A percentile compares a stretch with the other conserved stretches of the same genome.
Evolutionary conservation across 2,797 vertebrate genomes (phyloP).

Genomic region (Furcifer pardalis): DNA sequence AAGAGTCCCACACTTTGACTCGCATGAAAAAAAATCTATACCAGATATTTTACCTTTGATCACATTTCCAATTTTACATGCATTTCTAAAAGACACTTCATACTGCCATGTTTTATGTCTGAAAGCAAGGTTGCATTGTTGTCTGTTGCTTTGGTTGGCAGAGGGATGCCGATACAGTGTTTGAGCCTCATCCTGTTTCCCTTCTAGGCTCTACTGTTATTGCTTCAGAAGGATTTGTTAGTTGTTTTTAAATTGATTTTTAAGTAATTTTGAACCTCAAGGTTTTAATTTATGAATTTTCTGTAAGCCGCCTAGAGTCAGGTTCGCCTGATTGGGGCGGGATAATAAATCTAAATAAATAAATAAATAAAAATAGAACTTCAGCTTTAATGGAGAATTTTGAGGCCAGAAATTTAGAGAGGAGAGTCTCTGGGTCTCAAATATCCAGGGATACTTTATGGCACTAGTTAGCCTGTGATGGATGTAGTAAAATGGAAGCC

Average conservation of each 20-base stretch:
- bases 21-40: neutral
- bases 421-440: too few relatives aligned
- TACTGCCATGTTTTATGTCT: neutral
- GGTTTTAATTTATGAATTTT: too few relatives aligned
- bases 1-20: neutral
- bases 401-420: neutral
- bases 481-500: neutral
- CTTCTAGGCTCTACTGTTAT: neutral
- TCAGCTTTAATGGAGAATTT: neutral
- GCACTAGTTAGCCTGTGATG: neutral
- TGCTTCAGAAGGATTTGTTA: neutral
- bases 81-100: neutral
- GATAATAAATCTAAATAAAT: too few relatives aligned
- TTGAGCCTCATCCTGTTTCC: neutral
- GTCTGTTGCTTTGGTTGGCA: neutral
- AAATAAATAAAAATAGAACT: neutral
- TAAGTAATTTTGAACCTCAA: too few relatives aligned
- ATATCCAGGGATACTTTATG: neutral
- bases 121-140: neutral
- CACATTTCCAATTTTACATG: neutral
- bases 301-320: too few relatives aligned
- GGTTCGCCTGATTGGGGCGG: too few relatives aligned
- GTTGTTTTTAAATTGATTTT: too few relatives aligned
- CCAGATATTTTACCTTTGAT: constrained; percentile 3
- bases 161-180: neutral